phyloP scores from a whole-genome alignment of 2,113 vertebrate genomes.

The Chaetops frenatus region DNA sequence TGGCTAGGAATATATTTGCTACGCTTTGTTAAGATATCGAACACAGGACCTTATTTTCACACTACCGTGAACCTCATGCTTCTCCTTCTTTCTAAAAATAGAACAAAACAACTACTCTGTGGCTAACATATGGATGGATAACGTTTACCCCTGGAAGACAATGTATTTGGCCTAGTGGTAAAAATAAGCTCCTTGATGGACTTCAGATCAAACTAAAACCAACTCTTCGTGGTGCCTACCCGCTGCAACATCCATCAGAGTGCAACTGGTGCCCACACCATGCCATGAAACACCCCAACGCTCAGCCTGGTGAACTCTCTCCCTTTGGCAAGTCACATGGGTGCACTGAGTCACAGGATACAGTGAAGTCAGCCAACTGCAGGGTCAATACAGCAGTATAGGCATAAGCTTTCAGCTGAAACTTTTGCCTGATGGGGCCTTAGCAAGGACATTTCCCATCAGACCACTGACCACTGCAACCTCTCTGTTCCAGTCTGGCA shows the following conservation, averaged over 20 bases:
- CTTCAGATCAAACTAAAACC: not conserved
- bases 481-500: not conserved
- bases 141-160: not conserved
- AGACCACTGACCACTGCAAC: not conserved
- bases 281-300: rapidly evolving
- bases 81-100: not conserved
- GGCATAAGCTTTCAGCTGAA: not conserved
- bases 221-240: not conserved
- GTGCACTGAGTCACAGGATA: not conserved
- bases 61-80: not conserved
- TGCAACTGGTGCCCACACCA: not conserved
- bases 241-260: not conserved
- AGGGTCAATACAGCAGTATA: not conserved
- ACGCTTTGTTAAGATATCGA: not conserved
- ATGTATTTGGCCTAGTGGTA: not conserved
- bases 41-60: not conserved
- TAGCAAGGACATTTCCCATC: not conserved
- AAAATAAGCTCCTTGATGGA: not conserved
- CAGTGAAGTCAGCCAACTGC: rapidly evolving
- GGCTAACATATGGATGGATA: not conserved
- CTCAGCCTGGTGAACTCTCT: not conserved
- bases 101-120: not conserved
- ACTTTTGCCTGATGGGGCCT: not conserved
- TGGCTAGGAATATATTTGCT: not conserved
- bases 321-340: not conserved